Evolutionary conservation across 2,888 invertebrate species (phyloP).

Genomic region (Drosophila demipolita): DNA sequence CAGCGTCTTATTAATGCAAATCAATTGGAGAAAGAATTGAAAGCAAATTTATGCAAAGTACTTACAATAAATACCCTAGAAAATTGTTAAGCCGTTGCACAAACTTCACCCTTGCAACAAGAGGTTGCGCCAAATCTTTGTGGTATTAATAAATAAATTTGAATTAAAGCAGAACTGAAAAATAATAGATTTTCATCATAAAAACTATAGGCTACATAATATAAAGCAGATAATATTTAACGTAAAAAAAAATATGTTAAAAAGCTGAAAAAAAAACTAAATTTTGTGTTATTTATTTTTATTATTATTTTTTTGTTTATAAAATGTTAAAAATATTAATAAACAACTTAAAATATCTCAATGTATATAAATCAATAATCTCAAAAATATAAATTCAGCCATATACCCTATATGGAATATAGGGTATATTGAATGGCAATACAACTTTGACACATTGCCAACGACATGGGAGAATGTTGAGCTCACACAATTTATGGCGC

Average conservation of each 20-base stretch:
- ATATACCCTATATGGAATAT: conserved; percentile 22
- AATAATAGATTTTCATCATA: not conserved
- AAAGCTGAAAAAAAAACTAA: not conserved
- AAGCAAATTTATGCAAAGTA: not conserved
- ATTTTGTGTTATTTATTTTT: no score
- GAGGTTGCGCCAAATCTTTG: not conserved
- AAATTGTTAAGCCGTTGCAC: not conserved
- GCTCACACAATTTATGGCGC: conserved; percentile 75
- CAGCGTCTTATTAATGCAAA: conserved; percentile 32
- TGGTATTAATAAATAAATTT: not conserved
- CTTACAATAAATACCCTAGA: conserved; percentile 16
- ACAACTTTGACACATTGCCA: conserved; percentile 69
- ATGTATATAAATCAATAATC: not conserved
- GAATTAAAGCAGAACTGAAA: not conserved
- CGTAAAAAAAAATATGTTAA: not conserved
- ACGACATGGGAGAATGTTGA: conserved; percentile 41
- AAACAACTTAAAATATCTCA: not conserved
- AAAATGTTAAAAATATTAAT: not conserved
- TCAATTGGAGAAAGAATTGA: not conserved
- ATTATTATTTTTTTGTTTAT: no score
- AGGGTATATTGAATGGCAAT: conserved; percentile 13
- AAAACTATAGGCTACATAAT: not conserved
- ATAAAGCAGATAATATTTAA: no score
- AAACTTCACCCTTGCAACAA: not conserved
- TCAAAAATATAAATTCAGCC: not conserved